Evolutionary conservation across 2,113 vertebrate species (phyloP), one percentile per base, ranked within the genome.

Genomic region (Cephalopholis sonnerati): DNA sequence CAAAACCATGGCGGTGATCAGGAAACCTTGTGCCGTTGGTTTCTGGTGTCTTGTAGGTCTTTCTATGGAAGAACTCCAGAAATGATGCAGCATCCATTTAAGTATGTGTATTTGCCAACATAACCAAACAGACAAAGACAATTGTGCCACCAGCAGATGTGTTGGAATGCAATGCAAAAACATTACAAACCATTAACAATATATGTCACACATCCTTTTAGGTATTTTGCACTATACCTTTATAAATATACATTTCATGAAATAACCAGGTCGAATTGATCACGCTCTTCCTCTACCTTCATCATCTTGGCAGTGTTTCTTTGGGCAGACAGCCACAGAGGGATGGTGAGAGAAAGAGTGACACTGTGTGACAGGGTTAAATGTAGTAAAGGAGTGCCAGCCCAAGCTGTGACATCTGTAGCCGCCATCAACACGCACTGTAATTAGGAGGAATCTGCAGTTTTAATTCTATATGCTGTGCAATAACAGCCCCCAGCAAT

Each of bases 231-330:
- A 57, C 24, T 36, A 1, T 22, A 36, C 12, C 36, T n/a, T 87
- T 84, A 93, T 89, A 93, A 94, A 94, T 76, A 81, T 83, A 89
- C 90, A 89, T 95, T 93, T 89, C 86, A 94, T 93, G 94, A 94
- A 96, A 95, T 91, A 91, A 93, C 36, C 48, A 39, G 22, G 27
- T 74, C 29, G 27, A 27, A 50, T 73, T 20, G n/a, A 41, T 69
- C 46, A 9, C 41, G 39, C 39, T 29, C 32, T 32, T 7, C 55
- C 69, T 76, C 48, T 22, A 24, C 69, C 80, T 64, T 83, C 84
- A 84, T 84, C 94, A 92, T 93, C 86, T 68, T 32, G 68, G 53
- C 62, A 58, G 91, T 91, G 92, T 93, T 87, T 61, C 32, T 79
- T 92, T 93, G 89, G 90, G 67, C 32, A 51, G 61, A 63, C n/a